Percentiles rank a stretch among this genome's conserved stretches.
phyloP scores from a whole-genome alignment of 2,888 invertebrate genomes.

The Melolontha melolontha region DNA sequence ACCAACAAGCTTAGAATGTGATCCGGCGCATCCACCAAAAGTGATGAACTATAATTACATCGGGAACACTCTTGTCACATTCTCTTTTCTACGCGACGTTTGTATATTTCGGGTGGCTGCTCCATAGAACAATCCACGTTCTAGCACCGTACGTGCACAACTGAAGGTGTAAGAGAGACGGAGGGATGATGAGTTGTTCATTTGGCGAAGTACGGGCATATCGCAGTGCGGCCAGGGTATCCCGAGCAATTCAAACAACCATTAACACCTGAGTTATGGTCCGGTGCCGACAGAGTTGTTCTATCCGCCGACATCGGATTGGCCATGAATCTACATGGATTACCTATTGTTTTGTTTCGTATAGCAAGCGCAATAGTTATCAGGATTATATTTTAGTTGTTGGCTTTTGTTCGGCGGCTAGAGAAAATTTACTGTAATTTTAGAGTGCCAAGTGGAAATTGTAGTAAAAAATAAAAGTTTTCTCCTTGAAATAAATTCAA shows the following conservation, averaged over 20 bases:
- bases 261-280: constrained; percentile 66
- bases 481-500: too few relatives aligned
- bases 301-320: constrained; percentile 60
- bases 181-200: constrained; percentile 63
- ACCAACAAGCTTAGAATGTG: constrained; percentile 57
- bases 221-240: constrained; percentile 63
- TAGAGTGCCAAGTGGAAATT: constrained; percentile 9
- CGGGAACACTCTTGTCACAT: constrained; percentile 51
- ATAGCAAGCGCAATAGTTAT: constrained; percentile 45
- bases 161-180: constrained; percentile 56
- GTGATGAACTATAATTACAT: background rate
- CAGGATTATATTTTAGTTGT: constrained; percentile 41
- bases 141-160: constrained; percentile 47
- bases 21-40: constrained; percentile 47
- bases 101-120: constrained; percentile 61
- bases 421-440: constrained; percentile 19
- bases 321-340: constrained; percentile 62
- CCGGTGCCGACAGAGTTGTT: constrained; percentile 65
- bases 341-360: constrained; percentile 52
- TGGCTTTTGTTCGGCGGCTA: constrained; percentile 25
- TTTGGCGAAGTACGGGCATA: constrained; percentile 64
- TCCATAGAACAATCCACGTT: constrained; percentile 63
- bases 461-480: constrained; percentile 1
- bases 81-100: constrained; percentile 58
- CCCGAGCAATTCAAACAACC: constrained; percentile 61